Evolutionary conservation across 2,888 invertebrate species (phyloP).

Genomic region (Drosophila ezoana): DNA sequence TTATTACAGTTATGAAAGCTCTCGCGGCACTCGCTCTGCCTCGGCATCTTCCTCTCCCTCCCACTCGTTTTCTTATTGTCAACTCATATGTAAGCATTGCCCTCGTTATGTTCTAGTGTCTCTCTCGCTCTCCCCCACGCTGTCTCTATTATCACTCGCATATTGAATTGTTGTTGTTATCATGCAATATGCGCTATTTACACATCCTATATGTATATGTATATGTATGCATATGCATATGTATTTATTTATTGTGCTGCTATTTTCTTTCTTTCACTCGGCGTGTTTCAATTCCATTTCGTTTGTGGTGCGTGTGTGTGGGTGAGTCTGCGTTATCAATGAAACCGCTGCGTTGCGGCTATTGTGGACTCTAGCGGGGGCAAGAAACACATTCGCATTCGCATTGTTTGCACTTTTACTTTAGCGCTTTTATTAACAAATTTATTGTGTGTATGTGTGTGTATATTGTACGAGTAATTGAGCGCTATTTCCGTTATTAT

Average conservation of each 20-base stretch:
- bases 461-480: constrained; percentile 68
- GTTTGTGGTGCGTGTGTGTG: constrained; percentile 30
- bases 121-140: constrained; percentile 29
- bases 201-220: constrained; percentile 12
- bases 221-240: not conserved
- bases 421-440: constrained; percentile 70
- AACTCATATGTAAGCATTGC: constrained; percentile 35
- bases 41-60: not conserved
- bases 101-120: constrained; percentile 34
- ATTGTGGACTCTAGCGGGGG: constrained; percentile 33
- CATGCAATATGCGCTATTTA: constrained; percentile 38
- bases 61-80: constrained; percentile 1
- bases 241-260: constrained; percentile 26
- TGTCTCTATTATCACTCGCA: constrained; percentile 44
- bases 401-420: constrained; percentile 79
- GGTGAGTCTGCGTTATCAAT: constrained; percentile 69
- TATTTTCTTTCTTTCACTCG: constrained; percentile 51
- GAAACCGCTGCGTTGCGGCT: constrained; percentile 43
- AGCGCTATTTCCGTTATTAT: constrained; percentile 68
- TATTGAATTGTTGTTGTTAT: constrained; percentile 37
- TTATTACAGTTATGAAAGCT: constrained; percentile 11
- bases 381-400: constrained; percentile 39
- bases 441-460: constrained; percentile 52
- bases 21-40: not conserved
- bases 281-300: constrained; percentile 70